Evolutionary conservation across 2,888 invertebrate species (phyloP), one percentile per base, ranked within the genome.

Genomic region (Ormia ochracea): DNA sequence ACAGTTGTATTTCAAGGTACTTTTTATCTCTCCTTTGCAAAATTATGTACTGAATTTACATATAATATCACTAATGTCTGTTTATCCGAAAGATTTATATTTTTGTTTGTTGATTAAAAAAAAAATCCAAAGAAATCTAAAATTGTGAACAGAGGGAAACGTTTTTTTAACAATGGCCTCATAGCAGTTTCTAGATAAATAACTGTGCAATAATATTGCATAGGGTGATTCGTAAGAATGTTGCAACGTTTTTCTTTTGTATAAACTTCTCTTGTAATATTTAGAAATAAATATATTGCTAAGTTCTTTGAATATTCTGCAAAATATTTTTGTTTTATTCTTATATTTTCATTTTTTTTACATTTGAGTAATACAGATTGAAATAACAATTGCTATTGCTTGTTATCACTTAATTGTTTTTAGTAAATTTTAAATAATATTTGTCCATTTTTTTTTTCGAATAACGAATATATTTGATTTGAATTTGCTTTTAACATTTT

Each of bases 321-420:
- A 77, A 77, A 77, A 77, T 77, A 38, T 59, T n/a, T n/a, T n/a
- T 65, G 14, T 19, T 52, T 54, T 77, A 61, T 75, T 43, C 59
- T 58, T 66, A 61, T 68, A 56, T 65, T 70, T 70, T 38, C 58
- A 41, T 45, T 70, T 52, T 28, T 31, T 21, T 45, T 4, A 28
- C 41, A 54, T 14, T 28, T n/a, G n/a, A n/a, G n/a, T n/a, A n/a
- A n/a, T n/a, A n/a, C 56, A 56, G 5, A 17, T 58, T 38, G 6
- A 23, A 38, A 26, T 58, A 17, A 58, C 17, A 26, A n/a, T n/a
- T n/a, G n/a, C n/a, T n/a, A n/a, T n/a, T n/a, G 12, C 21, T 14
- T 5, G 12, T 50, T 9, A 50, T 28, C n/a, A n/a, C n/a, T n/a
- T 50, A 26, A 1, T 50, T 41, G 1, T 0, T 58, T 41, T n/a